Conservation (phyloP, 2,113 vertebrate species). For the Tychaedon coryphoeus region DNA sequence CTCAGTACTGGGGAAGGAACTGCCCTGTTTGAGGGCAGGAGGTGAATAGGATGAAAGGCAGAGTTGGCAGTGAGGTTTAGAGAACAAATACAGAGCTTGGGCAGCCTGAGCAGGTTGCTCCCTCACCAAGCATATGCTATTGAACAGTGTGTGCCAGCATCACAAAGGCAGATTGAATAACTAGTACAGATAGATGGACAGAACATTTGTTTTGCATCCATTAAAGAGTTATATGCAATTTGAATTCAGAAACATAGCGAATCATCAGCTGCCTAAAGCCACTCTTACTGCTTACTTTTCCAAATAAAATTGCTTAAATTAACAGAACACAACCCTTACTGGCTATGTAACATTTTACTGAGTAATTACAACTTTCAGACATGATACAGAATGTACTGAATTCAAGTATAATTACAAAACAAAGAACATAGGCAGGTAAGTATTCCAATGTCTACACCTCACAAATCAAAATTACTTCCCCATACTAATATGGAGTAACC, state of each 20-base stretch:
- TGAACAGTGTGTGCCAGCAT: not conserved
- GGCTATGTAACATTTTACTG: conserved; percentile 35
- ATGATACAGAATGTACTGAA: not conserved
- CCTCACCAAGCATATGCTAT: rapidly evolving
- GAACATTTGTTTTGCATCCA: not conserved
- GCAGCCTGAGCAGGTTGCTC: not conserved
- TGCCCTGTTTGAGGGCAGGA: rapidly evolving
- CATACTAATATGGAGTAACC: not conserved
- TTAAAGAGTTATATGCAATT: not conserved
- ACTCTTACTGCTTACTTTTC: not conserved
- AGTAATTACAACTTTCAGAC: conserved; percentile 13
- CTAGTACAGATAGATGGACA: not conserved
- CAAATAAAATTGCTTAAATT: not conserved
- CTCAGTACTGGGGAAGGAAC: not conserved
- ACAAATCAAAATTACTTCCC: not conserved
- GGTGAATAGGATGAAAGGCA: not conserved
- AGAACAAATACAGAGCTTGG: not conserved
- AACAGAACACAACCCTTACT: conserved; percentile 14
- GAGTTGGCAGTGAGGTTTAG: not conserved
- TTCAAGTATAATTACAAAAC: conserved; percentile 5
- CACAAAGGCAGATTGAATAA: not conserved
- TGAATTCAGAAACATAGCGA: not conserved
- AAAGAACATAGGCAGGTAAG: not conserved
- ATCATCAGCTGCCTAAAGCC: not conserved
- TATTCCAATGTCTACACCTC: not conserved